Conservation (phyloP, 2,797 vertebrate species). For the Sebastes minor region DNA sequence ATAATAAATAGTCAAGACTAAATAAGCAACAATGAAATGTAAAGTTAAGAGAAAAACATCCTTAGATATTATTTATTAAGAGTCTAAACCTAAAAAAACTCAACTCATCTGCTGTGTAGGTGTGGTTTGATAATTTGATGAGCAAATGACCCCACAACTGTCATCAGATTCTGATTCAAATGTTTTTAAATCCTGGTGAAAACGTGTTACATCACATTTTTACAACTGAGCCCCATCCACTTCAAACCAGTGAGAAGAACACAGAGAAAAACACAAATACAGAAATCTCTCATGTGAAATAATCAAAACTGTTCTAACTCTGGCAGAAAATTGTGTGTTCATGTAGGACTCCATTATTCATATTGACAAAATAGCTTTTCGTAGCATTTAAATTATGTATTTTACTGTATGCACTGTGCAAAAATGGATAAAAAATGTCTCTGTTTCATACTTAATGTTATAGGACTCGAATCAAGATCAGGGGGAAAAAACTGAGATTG, state of each 20-base stretch:
- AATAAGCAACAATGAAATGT: neutral
- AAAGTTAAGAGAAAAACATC: neutral
- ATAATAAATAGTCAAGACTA: neutral
- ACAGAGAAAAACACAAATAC: neutral
- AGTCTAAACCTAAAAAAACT: neutral
- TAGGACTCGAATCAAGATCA: neutral
- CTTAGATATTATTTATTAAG: neutral
- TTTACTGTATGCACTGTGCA: neutral
- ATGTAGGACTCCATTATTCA: neutral
- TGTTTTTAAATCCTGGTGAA: neutral
- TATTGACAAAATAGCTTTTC: neutral
- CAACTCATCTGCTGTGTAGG: neutral
- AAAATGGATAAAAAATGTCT: neutral
- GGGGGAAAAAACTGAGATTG: neutral
- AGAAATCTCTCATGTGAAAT: neutral
- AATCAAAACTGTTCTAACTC: neutral
- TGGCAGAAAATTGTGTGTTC: neutral
- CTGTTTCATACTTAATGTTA: neutral
- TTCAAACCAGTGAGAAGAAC: neutral
- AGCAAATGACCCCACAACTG: neutral
- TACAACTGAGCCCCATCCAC: neutral
- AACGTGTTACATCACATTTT: neutral
- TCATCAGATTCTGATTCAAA: neutral
- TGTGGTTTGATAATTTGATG: neutral
- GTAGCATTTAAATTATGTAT: neutral